Percentiles rank a stretch among this genome's conserved stretches.
These are phyloP conservation scores for Myxocyprinus asiaticus DNA, from an alignment of 2,113 vertebrate genomes.

Conservation along the genomic window DNA sequence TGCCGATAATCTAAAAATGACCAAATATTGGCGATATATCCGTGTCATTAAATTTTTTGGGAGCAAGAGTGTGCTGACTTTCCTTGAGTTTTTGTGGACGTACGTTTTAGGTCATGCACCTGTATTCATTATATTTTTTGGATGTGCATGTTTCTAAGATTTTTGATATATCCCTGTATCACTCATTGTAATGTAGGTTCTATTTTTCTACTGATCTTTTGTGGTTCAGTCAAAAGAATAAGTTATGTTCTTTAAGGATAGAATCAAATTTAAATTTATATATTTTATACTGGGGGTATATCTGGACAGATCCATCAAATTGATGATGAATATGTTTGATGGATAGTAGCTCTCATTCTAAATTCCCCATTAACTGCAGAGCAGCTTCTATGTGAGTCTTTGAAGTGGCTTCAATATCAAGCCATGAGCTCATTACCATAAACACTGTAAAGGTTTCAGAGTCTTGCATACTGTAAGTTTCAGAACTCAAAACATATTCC, in stretches of 20 bases:
- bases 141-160: no score
- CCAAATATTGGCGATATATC: no score
- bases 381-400: slow-evolving; percentile 4
- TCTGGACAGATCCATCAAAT: neutral
- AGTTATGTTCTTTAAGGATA: neutral
- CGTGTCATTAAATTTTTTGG: no score
- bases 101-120: no score
- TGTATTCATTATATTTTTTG: no score
- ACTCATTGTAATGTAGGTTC: no score
- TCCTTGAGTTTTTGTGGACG: no score
- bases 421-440: slow-evolving; percentile 42
- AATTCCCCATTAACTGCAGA: neutral
- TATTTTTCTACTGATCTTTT: no score
- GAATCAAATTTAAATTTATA: neutral
- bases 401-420: slow-evolving; percentile 35
- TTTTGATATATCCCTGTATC: no score
- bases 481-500: no score
- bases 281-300: neutral
- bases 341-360: neutral
- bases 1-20: no score
- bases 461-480: neutral
- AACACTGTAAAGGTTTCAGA: slow-evolving; percentile 17
- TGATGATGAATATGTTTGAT: neutral
- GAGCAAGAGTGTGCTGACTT: no score
- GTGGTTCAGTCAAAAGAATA: neutral